These are phyloP conservation scores for Abscondita cerata DNA, from an alignment of 2,888 invertebrate genomes.

Conservation along the genomic window DNA sequence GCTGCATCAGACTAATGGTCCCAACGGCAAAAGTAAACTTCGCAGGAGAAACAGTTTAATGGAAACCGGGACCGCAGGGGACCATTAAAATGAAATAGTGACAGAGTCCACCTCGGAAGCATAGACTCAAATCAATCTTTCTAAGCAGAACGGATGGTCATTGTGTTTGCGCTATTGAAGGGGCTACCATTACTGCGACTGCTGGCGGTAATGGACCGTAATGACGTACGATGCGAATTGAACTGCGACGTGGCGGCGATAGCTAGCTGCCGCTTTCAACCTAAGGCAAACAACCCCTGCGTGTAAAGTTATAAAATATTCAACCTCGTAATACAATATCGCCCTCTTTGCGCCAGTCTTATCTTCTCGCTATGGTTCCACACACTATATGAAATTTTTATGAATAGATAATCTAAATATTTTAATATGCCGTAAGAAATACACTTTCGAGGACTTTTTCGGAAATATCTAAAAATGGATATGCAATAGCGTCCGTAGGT, in stretches of 20 bases:
- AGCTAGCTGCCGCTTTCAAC: conserved; percentile 17
- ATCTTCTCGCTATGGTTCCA: conserved; percentile 40
- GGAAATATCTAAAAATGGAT: conserved; percentile 34
- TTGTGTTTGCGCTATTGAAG: conserved; percentile 41
- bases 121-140: conserved; percentile 53
- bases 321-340: conserved; percentile 62
- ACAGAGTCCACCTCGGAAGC: conserved; percentile 48
- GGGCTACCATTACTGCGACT: conserved; percentile 50
- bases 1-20: conserved; percentile 61
- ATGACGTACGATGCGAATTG: conserved; percentile 44
- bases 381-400: conserved; percentile 49
- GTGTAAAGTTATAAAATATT: conserved; percentile 59
- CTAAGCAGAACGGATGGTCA: conserved; percentile 57
- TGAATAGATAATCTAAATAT: conserved; percentile 54
- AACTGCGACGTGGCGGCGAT: conserved; percentile 28
- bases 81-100: conserved; percentile 67
- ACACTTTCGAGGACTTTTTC: neutral
- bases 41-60: conserved; percentile 64
- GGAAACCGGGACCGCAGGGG: conserved; percentile 64
- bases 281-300: conserved; percentile 35
- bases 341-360: conserved; percentile 49
- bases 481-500: conserved; percentile 25
- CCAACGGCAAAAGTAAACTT: conserved; percentile 61
- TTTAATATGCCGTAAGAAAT: conserved; percentile 39
- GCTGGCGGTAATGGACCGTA: conserved; percentile 54